Conservation (phyloP, 2,797 vertebrate species). For the Hirundo rustica region DNA sequence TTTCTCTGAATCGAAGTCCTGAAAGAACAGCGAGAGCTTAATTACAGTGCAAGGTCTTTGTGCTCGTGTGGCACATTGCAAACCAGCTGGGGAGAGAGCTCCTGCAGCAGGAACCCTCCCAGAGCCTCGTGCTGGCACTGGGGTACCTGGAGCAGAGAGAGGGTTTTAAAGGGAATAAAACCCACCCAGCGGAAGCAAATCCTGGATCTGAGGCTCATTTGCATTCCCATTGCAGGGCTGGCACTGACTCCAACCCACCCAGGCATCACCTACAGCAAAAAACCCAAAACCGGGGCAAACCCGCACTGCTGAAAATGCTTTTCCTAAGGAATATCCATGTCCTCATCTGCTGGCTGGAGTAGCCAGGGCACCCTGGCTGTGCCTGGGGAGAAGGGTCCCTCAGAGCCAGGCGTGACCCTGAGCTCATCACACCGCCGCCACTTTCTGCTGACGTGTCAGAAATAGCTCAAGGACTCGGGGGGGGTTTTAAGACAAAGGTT, state of each 20-base stretch:
- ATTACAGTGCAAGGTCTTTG: not conserved
- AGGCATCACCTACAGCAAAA: not conserved
- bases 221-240: not conserved
- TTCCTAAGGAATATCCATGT: not conserved
- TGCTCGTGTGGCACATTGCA: not conserved
- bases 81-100: slow-evolving; percentile 1
- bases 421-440: rapidly evolving
- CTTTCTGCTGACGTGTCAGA: not conserved
- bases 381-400: not conserved
- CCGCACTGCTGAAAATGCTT: not conserved
- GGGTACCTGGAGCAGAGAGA: not conserved
- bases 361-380: rapidly evolving
- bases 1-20: not conserved
- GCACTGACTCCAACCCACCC: not conserved
- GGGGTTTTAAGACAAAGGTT: not conserved
- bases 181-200: not conserved
- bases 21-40: not conserved
- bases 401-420: not conserved
- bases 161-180: not conserved
- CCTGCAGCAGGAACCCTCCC: not conserved
- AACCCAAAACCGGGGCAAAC: not conserved
- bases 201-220: not conserved
- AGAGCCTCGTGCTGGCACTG: not conserved
- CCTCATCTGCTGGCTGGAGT: not conserved
- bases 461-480: not conserved